Evolutionary conservation across 2,113 vertebrate species (phyloP), one percentile per base, ranked within the genome.

Genomic region (Psophia crepitans): DNA sequence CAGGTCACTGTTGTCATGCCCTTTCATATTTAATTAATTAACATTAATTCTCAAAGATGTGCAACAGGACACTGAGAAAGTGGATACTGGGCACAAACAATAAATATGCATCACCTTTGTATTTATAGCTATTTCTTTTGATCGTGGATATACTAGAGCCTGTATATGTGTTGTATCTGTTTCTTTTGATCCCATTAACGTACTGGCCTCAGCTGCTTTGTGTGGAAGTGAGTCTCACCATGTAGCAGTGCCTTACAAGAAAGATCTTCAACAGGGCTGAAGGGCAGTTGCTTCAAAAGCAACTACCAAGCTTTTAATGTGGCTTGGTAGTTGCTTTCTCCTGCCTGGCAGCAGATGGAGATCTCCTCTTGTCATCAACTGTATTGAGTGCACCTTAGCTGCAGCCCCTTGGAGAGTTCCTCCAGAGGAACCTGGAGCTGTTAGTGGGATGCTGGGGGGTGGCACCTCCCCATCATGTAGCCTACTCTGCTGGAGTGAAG

Each of bases 121-220:
- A 35, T 22, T 4, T 23, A 12, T 33, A 30, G 35, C 32, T 37
- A 5, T 10, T 71, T 56, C 26, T 57, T 33, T 76, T 58, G 49
- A 14, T 20, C 54, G 18, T 69, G 58, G 48, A 6, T 54, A 0
- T 32, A 1, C 54, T 58, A 16, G 5, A 39, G 54, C 32, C 35
- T 39, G 17, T 63, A 5, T 24, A 53, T 27, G 28, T 0, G 0
- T 43, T 43, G 37, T 33, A 63, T 8, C 22, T 12, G 17, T 53
- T 89, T 80, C 68, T 82, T 71, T 71, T 43, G 66, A 61, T 71
- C 32, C n/a, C 13, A 5, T 56, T 70, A 30, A 51, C 8, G 56
- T 56, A 0, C 0, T 66, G 37, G 20, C 46, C 58, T 88, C 58
- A 53, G 64, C 84, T 63, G 64, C 69, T 75, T 51, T 5, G 6